Evolutionary conservation across 1,140 invertebrate species (phyloP).

Genomic region (Drosophila lini): DNA sequence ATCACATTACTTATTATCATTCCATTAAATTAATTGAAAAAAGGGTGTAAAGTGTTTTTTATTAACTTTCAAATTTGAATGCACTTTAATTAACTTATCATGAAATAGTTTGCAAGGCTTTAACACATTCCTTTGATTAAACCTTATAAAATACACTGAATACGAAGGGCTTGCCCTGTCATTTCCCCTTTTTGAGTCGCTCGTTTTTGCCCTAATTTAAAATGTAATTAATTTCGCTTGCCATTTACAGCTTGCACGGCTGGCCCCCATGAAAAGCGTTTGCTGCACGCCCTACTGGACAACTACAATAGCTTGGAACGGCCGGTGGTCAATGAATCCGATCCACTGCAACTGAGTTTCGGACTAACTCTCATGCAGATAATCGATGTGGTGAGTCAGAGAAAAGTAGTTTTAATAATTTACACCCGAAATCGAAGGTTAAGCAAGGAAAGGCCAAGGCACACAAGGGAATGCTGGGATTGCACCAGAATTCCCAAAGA

Average conservation of each 20-base stretch:
- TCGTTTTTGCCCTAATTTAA: constrained; percentile 4
- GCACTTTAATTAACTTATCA: neutral
- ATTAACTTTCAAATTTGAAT: neutral
- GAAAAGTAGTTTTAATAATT: neutral
- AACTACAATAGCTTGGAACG: constrained; percentile 98
- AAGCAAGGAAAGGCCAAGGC: neutral
- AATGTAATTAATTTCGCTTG: constrained; percentile 1
- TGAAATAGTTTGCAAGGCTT: neutral
- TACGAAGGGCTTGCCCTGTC: neutral
- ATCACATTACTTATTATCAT: too few relatives aligned
- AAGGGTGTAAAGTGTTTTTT: neutral
- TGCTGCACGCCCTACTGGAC: constrained; percentile 96
- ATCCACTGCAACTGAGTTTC: constrained; percentile 97
- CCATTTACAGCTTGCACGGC: constrained; percentile 88
- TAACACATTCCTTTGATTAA: neutral
- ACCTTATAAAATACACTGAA: neutral
- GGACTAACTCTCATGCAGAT: constrained; percentile 99
- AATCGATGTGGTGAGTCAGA: constrained; percentile 97
- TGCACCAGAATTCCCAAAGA: neutral
- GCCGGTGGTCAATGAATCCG: constrained; percentile 98
- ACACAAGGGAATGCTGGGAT: neutral
- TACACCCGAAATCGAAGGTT: neutral
- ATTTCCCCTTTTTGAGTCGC: neutral
- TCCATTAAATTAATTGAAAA: too few relatives aligned
- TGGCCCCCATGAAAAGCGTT: constrained; percentile 95